Evolutionary conservation across 1,140 invertebrate genomes (phyloP).

Genomic region (Drosophila ambigua): DNA sequence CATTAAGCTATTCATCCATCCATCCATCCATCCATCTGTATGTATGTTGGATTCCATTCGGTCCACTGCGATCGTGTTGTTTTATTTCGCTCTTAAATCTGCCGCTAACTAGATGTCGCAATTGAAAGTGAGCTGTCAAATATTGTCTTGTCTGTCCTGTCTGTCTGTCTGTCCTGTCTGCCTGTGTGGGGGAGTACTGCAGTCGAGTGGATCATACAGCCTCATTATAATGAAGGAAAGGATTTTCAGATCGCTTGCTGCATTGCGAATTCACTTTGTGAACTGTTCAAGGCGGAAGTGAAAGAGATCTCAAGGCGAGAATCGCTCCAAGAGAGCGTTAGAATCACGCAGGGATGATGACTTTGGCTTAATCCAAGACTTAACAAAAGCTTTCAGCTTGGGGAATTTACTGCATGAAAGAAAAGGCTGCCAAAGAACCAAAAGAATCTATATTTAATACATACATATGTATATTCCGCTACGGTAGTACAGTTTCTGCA

Average conservation of each 20-base stretch:
- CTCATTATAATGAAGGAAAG: constrained; percentile 48
- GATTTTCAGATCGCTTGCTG: constrained; percentile 4
- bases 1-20: constrained; percentile 75
- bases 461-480: too few relatives aligned
- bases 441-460: too few relatives aligned
- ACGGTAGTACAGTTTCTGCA: too few relatives aligned
- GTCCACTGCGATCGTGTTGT: constrained; percentile 70
- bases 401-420: too few relatives aligned
- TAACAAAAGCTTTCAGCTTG: too few relatives aligned
- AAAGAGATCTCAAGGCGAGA: too few relatives aligned
- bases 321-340: too few relatives aligned
- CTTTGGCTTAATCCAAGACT: too few relatives aligned
- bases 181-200: constrained; percentile 10
- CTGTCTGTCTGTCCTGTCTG: neutral
- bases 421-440: too few relatives aligned
- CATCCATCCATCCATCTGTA: constrained; percentile 63
- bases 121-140: constrained; percentile 81
- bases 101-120: constrained; percentile 79
- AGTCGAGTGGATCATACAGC: constrained; percentile 13
- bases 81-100: constrained; percentile 79
- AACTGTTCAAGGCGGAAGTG: too few relatives aligned
- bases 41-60: constrained; percentile 42
- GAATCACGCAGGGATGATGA: too few relatives aligned
- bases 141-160: constrained; percentile 29
- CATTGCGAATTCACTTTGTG: too few relatives aligned